Evolutionary conservation across 2,113 vertebrate species (phyloP).

Genomic region (Xyrauchen texanus): DNA sequence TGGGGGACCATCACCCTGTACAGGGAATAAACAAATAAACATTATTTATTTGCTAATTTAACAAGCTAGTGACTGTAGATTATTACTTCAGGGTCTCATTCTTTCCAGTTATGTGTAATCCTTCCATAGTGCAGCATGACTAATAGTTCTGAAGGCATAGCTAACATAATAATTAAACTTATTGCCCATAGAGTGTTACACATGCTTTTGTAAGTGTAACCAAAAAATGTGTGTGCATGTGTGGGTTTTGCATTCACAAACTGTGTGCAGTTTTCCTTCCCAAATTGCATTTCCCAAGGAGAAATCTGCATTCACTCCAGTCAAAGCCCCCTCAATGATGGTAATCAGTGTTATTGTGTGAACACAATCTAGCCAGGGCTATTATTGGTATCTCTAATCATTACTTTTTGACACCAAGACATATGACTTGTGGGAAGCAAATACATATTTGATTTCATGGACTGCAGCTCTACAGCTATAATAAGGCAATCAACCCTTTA

Average conservation of each 20-base stretch:
- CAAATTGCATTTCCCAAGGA: conserved; percentile 63
- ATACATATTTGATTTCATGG: conserved; percentile 73
- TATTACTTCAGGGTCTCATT: conserved; percentile 66
- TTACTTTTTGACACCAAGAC: conserved; percentile 72
- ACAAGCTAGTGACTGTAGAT: conserved; percentile 61
- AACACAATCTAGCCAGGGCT: conserved; percentile 65
- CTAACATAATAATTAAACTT: conserved; percentile 56
- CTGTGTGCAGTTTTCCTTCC: neutral
- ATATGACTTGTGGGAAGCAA: conserved; percentile 72
- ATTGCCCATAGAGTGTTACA: conserved; percentile 42
- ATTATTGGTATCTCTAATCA: conserved; percentile 66
- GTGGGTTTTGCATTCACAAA: neutral
- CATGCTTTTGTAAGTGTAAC: neutral
- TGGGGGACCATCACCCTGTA: conserved; percentile 52
- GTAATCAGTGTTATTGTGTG: conserved; percentile 63
- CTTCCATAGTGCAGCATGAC: conserved; percentile 59
- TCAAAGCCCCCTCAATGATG: conserved; percentile 61
- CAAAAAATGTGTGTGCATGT: neutral
- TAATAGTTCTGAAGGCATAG: conserved; percentile 57
- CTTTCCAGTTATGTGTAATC: conserved; percentile 58
- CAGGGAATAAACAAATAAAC: conserved; percentile 18
- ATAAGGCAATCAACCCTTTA: conserved; percentile 74
- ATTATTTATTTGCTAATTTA: conserved; percentile 75
- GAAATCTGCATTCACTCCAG: conserved; percentile 62
- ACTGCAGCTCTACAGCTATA: conserved; percentile 64